These are phyloP conservation scores for Caenorhabditis sulstoni DNA, from an alignment of 2,888 invertebrate species.

Conservation along the genomic window DNA sequence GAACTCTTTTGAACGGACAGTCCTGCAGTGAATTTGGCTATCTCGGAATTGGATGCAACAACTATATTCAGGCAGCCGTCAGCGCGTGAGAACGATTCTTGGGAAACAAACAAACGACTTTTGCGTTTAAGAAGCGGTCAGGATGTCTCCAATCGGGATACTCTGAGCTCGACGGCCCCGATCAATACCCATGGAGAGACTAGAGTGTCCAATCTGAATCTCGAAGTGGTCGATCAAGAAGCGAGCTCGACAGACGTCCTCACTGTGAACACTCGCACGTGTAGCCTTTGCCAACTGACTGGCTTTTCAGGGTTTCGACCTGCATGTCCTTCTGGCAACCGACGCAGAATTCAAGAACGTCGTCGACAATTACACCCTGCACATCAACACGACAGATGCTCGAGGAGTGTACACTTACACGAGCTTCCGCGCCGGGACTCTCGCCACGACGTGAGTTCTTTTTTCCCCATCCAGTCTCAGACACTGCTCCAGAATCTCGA, in stretches of 20 bases:
- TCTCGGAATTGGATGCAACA: constrained; percentile 48
- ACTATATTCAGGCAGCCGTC: constrained; percentile 22
- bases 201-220: constrained; percentile 30
- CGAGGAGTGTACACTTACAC: constrained; percentile 37
- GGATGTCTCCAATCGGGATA: constrained; percentile 5
- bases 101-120: neutral
- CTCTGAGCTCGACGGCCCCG: neutral
- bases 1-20: constrained; percentile 31
- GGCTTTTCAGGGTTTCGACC: constrained; percentile 32
- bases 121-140: constrained; percentile 16
- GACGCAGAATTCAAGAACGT: constrained; percentile 7
- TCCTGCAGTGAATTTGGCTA: constrained; percentile 54
- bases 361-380: constrained; percentile 37
- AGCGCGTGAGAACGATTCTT: constrained; percentile 13
- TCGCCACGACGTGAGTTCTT: constrained; percentile 28
- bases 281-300: neutral
- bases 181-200: constrained; percentile 32
- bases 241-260: constrained; percentile 1
- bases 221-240: constrained; percentile 14
- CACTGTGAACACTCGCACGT: constrained; percentile 2
- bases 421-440: constrained; percentile 9
- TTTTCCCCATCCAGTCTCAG: neutral
- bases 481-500: constrained; percentile 33
- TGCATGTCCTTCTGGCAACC: constrained; percentile 9
- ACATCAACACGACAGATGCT: constrained; percentile 16